Conservation (phyloP, 2,797 vertebrate genomes). For the Netta rufina region DNA sequence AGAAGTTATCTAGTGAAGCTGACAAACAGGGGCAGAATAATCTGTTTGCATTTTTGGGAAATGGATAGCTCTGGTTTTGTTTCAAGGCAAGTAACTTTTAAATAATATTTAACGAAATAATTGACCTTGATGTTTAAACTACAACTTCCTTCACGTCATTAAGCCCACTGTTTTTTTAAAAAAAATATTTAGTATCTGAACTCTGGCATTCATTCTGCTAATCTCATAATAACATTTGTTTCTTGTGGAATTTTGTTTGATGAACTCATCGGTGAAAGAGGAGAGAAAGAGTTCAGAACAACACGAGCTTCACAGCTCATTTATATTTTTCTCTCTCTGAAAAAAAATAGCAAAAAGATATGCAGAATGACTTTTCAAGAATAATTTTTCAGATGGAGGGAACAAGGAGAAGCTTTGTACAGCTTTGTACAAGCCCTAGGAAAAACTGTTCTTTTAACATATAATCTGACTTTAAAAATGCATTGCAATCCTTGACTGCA, state of each 20-base stretch:
- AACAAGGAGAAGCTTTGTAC: not conserved
- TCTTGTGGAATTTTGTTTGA: conserved; percentile 43
- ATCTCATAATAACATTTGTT: conserved; percentile 63
- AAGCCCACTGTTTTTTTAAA: not conserved
- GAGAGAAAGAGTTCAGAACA: conserved; percentile 46
- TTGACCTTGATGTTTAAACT: conserved; percentile 71
- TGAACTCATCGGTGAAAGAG: conserved; percentile 30
- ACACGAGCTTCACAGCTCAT: conserved; percentile 18
- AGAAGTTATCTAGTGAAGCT: conserved; percentile 59
- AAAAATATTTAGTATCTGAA: conserved; percentile 27
- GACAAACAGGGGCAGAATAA: conserved; percentile 47
- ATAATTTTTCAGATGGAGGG: conserved; percentile 22
- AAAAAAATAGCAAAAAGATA: conserved; percentile 15
- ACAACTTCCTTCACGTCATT: conserved; percentile 46
- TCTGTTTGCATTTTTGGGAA: conserved; percentile 62
- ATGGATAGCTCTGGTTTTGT: conserved; percentile 65
- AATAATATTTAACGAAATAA: conserved; percentile 64
- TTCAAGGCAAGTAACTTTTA: conserved; percentile 60
- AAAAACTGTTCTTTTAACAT: conserved; percentile 41
- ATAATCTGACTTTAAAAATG: conserved; percentile 35
- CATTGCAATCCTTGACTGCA: conserved; percentile 20
- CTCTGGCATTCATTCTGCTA: conserved; percentile 39
- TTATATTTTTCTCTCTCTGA: conserved; percentile 15
- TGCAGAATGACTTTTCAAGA: conserved; percentile 54
- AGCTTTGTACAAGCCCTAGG: not conserved